A percentile compares a stretch with the other conserved stretches of the same genome.
phyloP scores from a whole-genome alignment of 2,113 vertebrate species.

The Mobula hypostoma region DNA sequence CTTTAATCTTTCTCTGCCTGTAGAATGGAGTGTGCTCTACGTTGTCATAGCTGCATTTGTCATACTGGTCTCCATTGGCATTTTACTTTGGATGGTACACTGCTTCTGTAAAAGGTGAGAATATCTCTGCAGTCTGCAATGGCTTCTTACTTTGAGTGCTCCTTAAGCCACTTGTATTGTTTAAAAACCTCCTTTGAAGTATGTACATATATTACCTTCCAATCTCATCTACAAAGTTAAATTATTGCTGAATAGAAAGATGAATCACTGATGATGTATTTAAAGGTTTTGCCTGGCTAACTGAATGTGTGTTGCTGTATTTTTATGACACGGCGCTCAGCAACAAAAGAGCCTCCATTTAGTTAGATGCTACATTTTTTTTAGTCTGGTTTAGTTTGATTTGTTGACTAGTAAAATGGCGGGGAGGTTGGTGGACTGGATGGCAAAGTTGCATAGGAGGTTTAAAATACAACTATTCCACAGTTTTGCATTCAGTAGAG shows the following conservation, averaged over 20 bases:
- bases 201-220: not conserved
- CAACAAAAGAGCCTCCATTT: not conserved
- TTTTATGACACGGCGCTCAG: not conserved
- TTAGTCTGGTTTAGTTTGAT: not conserved
- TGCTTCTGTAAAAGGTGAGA: slow-evolving; percentile 87
- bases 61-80: slow-evolving; percentile 80
- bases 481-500: not conserved
- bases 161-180: not conserved
- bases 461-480: not conserved
- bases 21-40: slow-evolving; percentile 97
- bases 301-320: not conserved
- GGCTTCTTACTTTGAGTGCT: not conserved
- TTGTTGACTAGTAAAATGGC: not conserved
- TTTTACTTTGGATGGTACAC: slow-evolving; percentile 75
- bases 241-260: not conserved
- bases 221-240: not conserved
- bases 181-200: not conserved
- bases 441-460: not conserved
- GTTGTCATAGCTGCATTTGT: slow-evolving; percentile 88
- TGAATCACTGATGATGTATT: not conserved
- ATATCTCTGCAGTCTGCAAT: not conserved
- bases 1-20: slow-evolving; percentile 45
- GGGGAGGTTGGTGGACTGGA: not conserved
- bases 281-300: not conserved
- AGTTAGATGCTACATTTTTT: not conserved